A percentile compares a stretch with the other conserved stretches of the same genome.
Conservation (phyloP, 2,113 vertebrate species). For the Dicerorhinus sumatrensis region DNA sequence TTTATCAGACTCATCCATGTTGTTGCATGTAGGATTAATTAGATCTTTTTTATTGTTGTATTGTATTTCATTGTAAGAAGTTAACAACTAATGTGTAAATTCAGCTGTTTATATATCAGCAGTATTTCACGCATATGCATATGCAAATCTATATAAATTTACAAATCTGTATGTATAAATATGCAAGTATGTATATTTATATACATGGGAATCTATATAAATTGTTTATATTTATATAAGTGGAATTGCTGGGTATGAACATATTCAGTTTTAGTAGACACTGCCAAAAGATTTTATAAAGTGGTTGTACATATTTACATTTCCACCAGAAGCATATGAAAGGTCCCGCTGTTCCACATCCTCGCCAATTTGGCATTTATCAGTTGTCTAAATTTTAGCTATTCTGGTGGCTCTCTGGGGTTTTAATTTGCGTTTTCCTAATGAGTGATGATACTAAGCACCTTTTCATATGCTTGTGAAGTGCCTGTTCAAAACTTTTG, state of each 20-base stretch:
- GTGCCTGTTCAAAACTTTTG: background rate
- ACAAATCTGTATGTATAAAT: background rate
- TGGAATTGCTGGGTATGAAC: background rate
- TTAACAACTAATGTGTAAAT: background rate
- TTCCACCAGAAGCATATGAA: background rate
- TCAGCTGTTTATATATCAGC: background rate
- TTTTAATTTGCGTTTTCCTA: background rate
- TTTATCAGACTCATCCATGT: background rate
- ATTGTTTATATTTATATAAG: background rate
- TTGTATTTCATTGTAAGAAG: background rate
- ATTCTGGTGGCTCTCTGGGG: background rate
- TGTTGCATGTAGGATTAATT: background rate
- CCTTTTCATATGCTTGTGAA: background rate
- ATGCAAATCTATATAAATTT: background rate
- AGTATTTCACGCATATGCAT: background rate
- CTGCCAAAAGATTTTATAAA: background rate
- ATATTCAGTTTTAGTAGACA: background rate
- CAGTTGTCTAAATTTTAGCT: background rate
- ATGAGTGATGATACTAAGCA: background rate
- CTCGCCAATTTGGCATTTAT: background rate
- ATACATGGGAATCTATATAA: background rate
- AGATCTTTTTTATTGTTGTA: background rate
- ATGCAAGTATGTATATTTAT: background rate
- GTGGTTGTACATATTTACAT: background rate
- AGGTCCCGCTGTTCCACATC: background rate